phyloP scores from a whole-genome alignment of 1,140 invertebrate genomes.

The Eriosoma lanigerum region DNA sequence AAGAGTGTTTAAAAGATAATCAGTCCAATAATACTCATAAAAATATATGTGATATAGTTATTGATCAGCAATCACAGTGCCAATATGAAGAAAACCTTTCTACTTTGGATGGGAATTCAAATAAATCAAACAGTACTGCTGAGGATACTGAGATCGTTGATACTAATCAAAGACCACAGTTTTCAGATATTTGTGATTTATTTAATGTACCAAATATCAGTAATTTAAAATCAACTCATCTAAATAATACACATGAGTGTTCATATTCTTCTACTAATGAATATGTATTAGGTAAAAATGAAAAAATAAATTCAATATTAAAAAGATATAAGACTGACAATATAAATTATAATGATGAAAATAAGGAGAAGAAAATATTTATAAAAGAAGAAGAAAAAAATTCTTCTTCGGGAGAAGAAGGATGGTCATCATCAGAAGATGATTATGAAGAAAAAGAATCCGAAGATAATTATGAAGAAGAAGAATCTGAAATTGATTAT shows the following conservation, averaged over 20 bases:
- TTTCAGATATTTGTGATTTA: slow-evolving; percentile 23
- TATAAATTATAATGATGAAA: neutral
- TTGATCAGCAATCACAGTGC: neutral
- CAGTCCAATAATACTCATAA: neutral
- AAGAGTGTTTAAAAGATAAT: neutral
- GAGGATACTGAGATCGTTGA: neutral
- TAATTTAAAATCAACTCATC: neutral
- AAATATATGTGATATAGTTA: neutral
- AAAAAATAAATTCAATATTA: neutral
- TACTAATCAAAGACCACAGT: neutral
- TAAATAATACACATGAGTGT: neutral
- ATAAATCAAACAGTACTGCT: neutral
- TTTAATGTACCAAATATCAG: slow-evolving; percentile 36
- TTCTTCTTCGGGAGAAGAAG: neutral
- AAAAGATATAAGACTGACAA: neutral
- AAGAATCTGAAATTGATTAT: neutral
- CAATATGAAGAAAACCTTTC: neutral
- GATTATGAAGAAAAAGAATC: neutral
- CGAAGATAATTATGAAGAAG: neutral
- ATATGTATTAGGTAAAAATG: neutral
- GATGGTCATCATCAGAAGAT: too few relatives aligned
- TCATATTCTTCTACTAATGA: neutral
- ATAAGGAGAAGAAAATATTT: neutral
- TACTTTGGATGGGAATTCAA: neutral
- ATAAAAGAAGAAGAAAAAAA: neutral